Evolutionary conservation across 1,140 invertebrate species (phyloP).

Genomic region (Papilio glaucus): DNA sequence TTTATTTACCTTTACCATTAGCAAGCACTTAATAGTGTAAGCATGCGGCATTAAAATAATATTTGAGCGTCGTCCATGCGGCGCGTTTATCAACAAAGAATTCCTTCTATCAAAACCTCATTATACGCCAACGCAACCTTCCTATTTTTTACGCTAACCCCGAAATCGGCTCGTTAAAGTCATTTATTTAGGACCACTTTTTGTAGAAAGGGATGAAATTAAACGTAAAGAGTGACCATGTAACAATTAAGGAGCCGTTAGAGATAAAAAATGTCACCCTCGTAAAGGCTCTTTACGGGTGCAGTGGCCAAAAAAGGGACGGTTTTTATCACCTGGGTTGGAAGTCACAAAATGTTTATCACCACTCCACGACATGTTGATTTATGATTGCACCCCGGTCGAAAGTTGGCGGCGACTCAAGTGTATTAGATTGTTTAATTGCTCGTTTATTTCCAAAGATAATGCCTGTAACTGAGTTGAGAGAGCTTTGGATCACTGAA

Average conservation of each 20-base stretch:
- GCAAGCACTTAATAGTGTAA: conserved; percentile 69
- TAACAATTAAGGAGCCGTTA: conserved; percentile 76
- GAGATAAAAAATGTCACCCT: conserved; percentile 80
- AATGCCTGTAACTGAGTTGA: conserved; percentile 60
- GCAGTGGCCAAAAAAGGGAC: conserved; percentile 70
- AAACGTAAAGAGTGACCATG: conserved; percentile 72
- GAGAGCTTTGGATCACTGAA: conserved; percentile 64
- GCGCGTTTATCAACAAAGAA: conserved; percentile 58
- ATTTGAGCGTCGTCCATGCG: conserved; percentile 62
- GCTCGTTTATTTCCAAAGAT: conserved; percentile 81
- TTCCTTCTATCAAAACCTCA: conserved; percentile 65
- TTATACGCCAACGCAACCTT: conserved; percentile 62
- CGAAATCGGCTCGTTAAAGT: conserved; percentile 62
- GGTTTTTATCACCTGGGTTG: conserved; percentile 80
- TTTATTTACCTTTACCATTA: conserved; percentile 76
- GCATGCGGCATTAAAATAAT: conserved; percentile 70
- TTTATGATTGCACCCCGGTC: conserved; percentile 78
- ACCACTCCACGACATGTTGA: conserved; percentile 79
- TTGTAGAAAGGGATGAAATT: conserved; percentile 65
- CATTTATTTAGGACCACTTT: conserved; percentile 76
- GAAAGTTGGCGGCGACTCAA: conserved; percentile 60
- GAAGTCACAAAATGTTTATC: conserved; percentile 83
- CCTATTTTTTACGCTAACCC: conserved; percentile 56
- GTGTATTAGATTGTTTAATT: conserved; percentile 82
- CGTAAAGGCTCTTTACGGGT: conserved; percentile 63